phyloP scores from a whole-genome alignment of 2,797 vertebrate species.

The Scyliorhinus canicula region DNA sequence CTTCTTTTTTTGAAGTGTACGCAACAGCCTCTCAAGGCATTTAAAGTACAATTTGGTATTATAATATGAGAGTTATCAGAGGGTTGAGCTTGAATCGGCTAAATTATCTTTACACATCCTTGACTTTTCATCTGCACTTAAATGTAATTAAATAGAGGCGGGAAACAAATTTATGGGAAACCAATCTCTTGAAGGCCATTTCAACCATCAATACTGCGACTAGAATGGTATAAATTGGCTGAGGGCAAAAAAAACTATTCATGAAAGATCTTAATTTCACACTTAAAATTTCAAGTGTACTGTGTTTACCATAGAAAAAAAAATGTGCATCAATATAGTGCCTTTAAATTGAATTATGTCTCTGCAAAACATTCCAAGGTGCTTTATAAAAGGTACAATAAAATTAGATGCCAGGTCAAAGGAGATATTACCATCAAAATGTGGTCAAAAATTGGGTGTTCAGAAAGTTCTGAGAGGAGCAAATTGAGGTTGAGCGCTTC shows the following conservation, averaged over 20 bases:
- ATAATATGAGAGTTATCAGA: not conserved
- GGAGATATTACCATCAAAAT: not conserved
- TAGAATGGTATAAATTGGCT: not conserved
- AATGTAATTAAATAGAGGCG: not conserved
- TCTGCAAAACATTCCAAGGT: not conserved
- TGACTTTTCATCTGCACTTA: not conserved
- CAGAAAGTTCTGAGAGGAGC: not conserved
- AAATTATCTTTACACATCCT: not conserved
- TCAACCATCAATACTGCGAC: not conserved
- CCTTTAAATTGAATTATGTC: not conserved
- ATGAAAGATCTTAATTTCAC: not conserved
- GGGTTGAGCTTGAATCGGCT: too few species aligned
- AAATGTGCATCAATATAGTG: not conserved
- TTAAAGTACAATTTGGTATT: not conserved
- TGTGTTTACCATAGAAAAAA: not conserved
- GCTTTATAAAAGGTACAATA: not conserved
- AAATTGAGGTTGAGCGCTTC: not conserved
- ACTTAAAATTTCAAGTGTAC: not conserved
- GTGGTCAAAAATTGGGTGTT: not conserved
- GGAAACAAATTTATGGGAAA: not conserved
- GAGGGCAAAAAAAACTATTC: not conserved
- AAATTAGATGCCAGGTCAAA: not conserved
- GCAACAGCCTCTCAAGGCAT: not conserved
- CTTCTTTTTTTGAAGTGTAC: not conserved
- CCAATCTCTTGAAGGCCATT: not conserved